phyloP scores from a whole-genome alignment of 2,797 vertebrate species.

The Protosalanx chinensis region DNA sequence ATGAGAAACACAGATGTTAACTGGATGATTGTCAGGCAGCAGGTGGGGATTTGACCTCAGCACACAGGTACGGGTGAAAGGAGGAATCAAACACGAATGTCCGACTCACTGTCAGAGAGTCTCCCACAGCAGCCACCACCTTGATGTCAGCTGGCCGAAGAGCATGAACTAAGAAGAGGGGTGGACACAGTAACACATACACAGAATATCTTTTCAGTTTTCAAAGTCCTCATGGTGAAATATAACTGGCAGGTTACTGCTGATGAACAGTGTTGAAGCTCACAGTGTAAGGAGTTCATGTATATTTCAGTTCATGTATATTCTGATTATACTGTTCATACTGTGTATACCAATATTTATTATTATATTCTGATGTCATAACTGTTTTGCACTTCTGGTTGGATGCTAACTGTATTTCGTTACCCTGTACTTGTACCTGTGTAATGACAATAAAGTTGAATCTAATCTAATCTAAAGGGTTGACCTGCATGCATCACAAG shows the following conservation, averaged over 20 bases:
- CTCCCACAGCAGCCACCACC: conserved; percentile 85
- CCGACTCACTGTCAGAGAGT: conserved; percentile 85
- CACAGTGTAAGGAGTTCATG: background rate
- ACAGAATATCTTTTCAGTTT: background rate
- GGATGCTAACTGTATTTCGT: too few species aligned
- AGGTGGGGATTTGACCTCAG: background rate
- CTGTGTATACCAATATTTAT: too few species aligned
- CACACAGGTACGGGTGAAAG: background rate
- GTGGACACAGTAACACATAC: background rate
- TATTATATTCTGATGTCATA: too few species aligned
- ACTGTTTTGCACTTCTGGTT: too few species aligned
- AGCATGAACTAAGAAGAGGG: conserved; percentile 74
- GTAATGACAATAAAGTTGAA: too few species aligned
- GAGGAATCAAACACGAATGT: background rate
- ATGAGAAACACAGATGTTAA: conserved; percentile 27
- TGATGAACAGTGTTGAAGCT: background rate
- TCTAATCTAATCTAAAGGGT: too few species aligned
- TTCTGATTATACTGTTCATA: too few species aligned
- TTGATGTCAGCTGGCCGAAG: conserved; percentile 83
- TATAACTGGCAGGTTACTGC: background rate
- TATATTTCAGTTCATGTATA: too few species aligned
- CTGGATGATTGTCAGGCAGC: background rate
- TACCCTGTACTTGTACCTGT: too few species aligned
- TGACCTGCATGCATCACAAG: too few species aligned
- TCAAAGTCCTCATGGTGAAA: background rate